Percentiles rank a stretch among this genome's conserved stretches.
phyloP scores from a whole-genome alignment of 2,113 vertebrate genomes.

The Chrysemys picta region DNA sequence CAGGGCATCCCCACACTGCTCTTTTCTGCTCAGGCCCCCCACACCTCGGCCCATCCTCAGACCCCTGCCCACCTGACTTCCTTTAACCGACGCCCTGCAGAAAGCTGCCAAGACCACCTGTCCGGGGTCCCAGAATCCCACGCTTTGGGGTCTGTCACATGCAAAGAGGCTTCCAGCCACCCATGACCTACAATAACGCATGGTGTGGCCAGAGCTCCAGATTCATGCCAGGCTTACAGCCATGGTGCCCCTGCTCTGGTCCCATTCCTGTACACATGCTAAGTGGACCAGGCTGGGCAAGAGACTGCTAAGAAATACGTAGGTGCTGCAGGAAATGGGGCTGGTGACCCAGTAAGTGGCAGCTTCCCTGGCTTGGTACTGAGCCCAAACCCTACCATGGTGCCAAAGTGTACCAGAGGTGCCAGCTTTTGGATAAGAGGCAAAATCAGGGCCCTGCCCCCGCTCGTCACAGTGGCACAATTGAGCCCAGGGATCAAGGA shows the following conservation, averaged over 20 bases:
- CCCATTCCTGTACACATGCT: too few relatives aligned
- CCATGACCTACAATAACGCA: fast-evolving
- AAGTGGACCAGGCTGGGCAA: not conserved
- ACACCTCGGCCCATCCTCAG: not conserved
- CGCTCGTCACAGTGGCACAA: too few relatives aligned
- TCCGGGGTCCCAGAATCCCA: not conserved
- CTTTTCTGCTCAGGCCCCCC: not conserved
- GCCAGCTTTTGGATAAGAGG: too few relatives aligned
- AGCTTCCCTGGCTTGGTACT: not conserved
- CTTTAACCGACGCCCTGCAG: not conserved
- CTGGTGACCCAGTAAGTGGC: not conserved
- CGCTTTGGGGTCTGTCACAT: fast-evolving
- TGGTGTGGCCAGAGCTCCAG: too few relatives aligned
- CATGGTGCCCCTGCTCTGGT: too few relatives aligned
- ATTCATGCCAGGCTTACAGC: too few relatives aligned
- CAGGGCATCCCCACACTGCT: not conserved
- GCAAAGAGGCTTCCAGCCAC: not conserved
- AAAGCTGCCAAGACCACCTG: not conserved
- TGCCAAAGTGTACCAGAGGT: not conserved
- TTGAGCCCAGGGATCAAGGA: too few relatives aligned
- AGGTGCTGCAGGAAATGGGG: not conserved
- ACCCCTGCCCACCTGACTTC: not conserved
- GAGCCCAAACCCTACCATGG: not conserved
- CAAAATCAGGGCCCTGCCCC: too few relatives aligned
- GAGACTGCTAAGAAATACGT: too few relatives aligned